These are phyloP conservation scores for Pseudomyrmex concolor DNA, from an alignment of 1,140 invertebrate species.

Conservation along the genomic window DNA sequence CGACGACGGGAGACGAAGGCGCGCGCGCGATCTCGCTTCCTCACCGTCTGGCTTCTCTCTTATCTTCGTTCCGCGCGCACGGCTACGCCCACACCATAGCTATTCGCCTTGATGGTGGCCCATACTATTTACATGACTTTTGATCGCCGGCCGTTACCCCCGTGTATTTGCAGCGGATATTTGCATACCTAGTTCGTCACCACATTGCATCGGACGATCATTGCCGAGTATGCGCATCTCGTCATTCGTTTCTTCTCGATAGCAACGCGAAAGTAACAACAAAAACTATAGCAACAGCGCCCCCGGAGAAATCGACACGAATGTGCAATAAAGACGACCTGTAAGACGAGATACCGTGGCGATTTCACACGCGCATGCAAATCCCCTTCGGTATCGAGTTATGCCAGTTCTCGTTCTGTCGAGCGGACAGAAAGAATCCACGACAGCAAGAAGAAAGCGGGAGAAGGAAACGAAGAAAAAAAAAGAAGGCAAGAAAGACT, in stretches of 20 bases:
- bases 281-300: slow-evolving; percentile 15
- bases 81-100: slow-evolving; percentile 77
- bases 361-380: slow-evolving; percentile 70
- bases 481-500: slow-evolving; percentile 18
- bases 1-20: background rate
- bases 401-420: slow-evolving; percentile 43
- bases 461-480: background rate
- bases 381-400: slow-evolving; percentile 64
- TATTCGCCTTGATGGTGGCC: slow-evolving; percentile 79
- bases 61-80: slow-evolving; percentile 55
- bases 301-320: too few species aligned
- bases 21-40: slow-evolving; percentile 40
- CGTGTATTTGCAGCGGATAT: slow-evolving; percentile 73
- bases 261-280: too few species aligned
- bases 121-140: slow-evolving; percentile 83
- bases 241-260: slow-evolving; percentile 13
- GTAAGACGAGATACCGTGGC: slow-evolving; percentile 71
- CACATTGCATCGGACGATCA: slow-evolving; percentile 72
- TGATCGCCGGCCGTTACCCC: slow-evolving; percentile 80
- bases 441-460: background rate
- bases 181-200: slow-evolving; percentile 80
- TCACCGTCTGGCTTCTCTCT: slow-evolving; percentile 24
- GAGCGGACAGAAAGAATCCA: slow-evolving; percentile 40
- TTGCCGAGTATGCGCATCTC: slow-evolving; percentile 31
- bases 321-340: slow-evolving; percentile 50